These are phyloP conservation scores for Puffinus mauretanicus DNA, from an alignment of 2,113 vertebrate genomes.

Conservation along the genomic window DNA sequence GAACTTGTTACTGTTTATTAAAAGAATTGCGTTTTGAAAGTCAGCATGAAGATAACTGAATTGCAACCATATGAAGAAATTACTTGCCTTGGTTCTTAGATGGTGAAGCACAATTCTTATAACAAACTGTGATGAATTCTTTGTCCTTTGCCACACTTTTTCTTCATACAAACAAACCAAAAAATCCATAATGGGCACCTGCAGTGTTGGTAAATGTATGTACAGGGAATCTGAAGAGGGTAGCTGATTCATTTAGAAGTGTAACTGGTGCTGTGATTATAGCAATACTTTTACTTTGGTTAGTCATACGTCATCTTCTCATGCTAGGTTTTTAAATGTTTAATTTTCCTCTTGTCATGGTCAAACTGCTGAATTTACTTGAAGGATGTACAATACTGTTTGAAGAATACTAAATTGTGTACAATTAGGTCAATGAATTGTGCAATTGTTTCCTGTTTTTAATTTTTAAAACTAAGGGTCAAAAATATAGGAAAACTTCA, in stretches of 20 bases:
- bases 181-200: neutral
- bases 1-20: neutral
- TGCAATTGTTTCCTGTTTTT: constrained; percentile 72
- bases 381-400: constrained; percentile 77
- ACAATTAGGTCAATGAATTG: constrained; percentile 76
- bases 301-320: constrained; percentile 58
- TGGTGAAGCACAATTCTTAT: too few species aligned
- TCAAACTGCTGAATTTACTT: constrained; percentile 77
- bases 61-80: too few species aligned
- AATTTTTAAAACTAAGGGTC: constrained; percentile 65
- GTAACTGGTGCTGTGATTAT: constrained; percentile 80
- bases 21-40: too few species aligned
- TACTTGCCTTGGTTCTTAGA: too few species aligned
- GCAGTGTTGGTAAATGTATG: constrained; percentile 67
- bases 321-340: constrained; percentile 58
- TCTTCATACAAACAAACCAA: too few species aligned
- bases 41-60: too few species aligned
- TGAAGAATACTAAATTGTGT: constrained; percentile 70
- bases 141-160: too few species aligned
- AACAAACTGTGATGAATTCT: too few species aligned
- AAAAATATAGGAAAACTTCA: constrained; percentile 64
- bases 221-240: constrained; percentile 65
- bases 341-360: constrained; percentile 72
- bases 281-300: constrained; percentile 78
- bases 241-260: constrained; percentile 69